Conservation (phyloP, 2,888 invertebrate species). For the Trichogramma evanescens region DNA sequence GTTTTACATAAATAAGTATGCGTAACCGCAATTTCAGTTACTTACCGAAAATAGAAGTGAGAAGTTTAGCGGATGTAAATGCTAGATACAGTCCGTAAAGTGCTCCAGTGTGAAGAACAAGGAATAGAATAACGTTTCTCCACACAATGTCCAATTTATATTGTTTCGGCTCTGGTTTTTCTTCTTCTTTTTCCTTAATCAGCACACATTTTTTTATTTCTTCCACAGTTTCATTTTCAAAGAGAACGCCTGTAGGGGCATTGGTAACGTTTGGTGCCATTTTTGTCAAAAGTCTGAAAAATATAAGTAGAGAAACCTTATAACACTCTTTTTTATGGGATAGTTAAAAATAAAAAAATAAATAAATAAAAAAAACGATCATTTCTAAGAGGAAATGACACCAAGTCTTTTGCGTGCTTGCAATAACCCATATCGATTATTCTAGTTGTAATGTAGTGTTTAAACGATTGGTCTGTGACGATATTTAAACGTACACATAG, state of each 20-base stretch:
- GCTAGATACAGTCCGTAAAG: constrained; percentile 69
- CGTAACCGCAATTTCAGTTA: background rate
- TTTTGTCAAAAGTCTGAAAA: constrained; percentile 7
- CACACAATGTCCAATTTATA: constrained; percentile 57
- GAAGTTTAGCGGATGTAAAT: constrained; percentile 67
- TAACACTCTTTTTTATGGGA: no score
- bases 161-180: constrained; percentile 11
- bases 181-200: constrained; percentile 13
- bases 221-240: constrained; percentile 38
- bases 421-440: no score
- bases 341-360: no score
- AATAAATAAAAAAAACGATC: no score
- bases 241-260: constrained; percentile 44
- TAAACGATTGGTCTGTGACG: no score
- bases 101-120: constrained; percentile 68
- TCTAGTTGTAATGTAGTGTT: no score
- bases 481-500: no score
- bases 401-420: no score
- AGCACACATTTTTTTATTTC: constrained; percentile 12
- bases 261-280: constrained; percentile 50
- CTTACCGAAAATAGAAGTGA: constrained; percentile 68
- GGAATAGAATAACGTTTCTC: constrained; percentile 75
- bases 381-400: no score
- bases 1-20: background rate
- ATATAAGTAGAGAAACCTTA: no score